phyloP scores from a whole-genome alignment of 2,797 vertebrate species.

The Fratercula arctica region DNA sequence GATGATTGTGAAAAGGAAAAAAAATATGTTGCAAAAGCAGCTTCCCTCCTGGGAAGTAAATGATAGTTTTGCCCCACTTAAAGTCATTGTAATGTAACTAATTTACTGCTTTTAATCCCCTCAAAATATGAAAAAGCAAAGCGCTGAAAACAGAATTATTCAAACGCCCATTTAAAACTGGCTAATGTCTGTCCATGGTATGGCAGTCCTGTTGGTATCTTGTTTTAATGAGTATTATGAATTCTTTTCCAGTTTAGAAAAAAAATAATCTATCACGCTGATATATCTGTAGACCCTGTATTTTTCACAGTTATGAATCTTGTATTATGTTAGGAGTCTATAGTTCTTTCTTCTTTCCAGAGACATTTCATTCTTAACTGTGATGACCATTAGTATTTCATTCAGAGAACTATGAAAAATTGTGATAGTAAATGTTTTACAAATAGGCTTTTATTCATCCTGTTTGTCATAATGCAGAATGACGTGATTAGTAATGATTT shows the following conservation, averaged over 20 bases:
- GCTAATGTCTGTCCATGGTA: background rate
- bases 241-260: background rate
- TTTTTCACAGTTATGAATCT: background rate
- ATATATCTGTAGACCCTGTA: background rate
- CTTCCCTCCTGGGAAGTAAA: background rate
- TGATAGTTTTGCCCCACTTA: slow-evolving; percentile 12
- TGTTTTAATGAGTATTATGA: background rate
- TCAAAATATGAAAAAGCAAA: slow-evolving; percentile 20
- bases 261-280: background rate
- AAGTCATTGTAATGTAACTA: background rate
- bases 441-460: slow-evolving; percentile 51
- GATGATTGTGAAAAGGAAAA: background rate
- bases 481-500: slow-evolving; percentile 54
- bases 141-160: background rate
- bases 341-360: background rate
- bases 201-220: background rate
- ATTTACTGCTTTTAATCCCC: slow-evolving; percentile 7
- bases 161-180: background rate
- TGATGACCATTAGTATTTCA: slow-evolving; percentile 22
- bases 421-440: slow-evolving; percentile 29
- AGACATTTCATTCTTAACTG: slow-evolving; percentile 1
- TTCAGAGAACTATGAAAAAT: slow-evolving; percentile 38
- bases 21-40: background rate
- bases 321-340: background rate
- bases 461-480: slow-evolving; percentile 30